Percentiles rank a stretch among this genome's conserved stretches.
phyloP scores from a whole-genome alignment of 2,888 invertebrate genomes.

The Resseliella maxima region DNA sequence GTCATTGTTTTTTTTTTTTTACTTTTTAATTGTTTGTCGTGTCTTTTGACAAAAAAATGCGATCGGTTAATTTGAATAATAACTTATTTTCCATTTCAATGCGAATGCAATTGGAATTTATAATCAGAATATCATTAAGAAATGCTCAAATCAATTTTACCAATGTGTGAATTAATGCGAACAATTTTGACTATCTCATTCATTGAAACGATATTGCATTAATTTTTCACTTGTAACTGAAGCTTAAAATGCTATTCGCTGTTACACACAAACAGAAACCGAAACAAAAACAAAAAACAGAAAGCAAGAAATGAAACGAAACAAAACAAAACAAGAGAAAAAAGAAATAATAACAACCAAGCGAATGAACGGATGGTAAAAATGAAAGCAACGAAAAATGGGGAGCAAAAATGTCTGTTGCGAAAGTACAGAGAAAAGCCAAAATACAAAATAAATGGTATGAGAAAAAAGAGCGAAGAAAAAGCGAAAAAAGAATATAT shows the following conservation, averaged over 20 bases:
- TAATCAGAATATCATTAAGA: constrained; percentile 3
- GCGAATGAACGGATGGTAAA: neutral
- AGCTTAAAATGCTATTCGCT: constrained; percentile 35
- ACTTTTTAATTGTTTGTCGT: too few relatives aligned
- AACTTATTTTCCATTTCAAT: neutral
- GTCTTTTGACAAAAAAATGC: too few relatives aligned
- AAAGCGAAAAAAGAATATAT: neutral
- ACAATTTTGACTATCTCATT: neutral
- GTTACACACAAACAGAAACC: neutral
- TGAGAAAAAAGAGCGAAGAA: neutral
- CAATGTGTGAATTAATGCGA: neutral
- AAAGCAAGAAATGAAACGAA: too few relatives aligned
- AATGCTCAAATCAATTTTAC: constrained; percentile 11
- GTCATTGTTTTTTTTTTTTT: too few relatives aligned
- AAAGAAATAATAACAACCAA: neutral
- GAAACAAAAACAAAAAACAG: too few relatives aligned
- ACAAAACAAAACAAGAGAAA: too few relatives aligned
- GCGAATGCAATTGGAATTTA: neutral
- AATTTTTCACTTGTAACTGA: constrained; percentile 5
- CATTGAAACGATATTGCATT: constrained; percentile 39
- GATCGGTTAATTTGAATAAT: neutral
- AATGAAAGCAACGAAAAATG: constrained; percentile 6
- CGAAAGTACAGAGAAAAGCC: neutral
- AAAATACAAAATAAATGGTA: too few relatives aligned
- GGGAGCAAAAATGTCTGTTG: neutral